Conservation (phyloP, 2,797 vertebrate genomes). For the Oreochromis mossambicus region DNA sequence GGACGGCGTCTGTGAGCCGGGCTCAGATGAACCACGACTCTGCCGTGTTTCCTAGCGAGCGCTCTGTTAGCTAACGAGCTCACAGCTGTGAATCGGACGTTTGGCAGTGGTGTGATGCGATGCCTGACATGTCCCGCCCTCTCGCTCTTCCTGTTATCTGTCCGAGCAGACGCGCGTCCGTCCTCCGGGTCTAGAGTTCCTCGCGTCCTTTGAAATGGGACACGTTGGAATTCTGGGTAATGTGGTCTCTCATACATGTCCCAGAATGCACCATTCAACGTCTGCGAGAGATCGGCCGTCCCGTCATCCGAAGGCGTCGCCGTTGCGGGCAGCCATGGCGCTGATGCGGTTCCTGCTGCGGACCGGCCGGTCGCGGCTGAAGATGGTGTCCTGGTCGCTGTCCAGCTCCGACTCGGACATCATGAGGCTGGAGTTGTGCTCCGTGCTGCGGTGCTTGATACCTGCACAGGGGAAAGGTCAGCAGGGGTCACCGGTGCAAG, state of each 20-base stretch:
- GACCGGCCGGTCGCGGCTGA: constrained; percentile 78
- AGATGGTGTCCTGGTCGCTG: constrained; percentile 85
- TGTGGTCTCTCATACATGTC: background rate
- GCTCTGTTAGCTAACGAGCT: background rate
- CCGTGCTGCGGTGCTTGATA: constrained; percentile 90
- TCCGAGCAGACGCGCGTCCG: rapidly evolving
- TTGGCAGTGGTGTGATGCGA: background rate
- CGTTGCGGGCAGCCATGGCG: constrained; percentile 62
- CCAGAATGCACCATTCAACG: background rate
- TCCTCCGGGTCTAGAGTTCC: background rate
- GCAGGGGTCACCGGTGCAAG: background rate
- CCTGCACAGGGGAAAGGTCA: constrained; percentile 57
- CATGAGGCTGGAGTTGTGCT: constrained; percentile 93
- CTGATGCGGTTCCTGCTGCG: constrained; percentile 71
- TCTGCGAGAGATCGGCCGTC: background rate
- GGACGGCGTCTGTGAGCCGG: background rate
- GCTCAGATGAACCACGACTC: background rate
- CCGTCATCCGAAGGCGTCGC: constrained; percentile 73
- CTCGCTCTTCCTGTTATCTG: background rate
- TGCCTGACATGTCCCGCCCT: background rate
- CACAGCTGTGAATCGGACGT: background rate
- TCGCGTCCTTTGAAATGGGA: background rate
- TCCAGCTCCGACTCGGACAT: constrained; percentile 92
- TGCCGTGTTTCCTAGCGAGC: background rate
- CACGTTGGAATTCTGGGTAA: background rate